A percentile compares a stretch with the other conserved stretches of the same genome.
phyloP scores from a whole-genome alignment of 92 coral and sea anemone species.

The Actinernus sp. region DNA sequence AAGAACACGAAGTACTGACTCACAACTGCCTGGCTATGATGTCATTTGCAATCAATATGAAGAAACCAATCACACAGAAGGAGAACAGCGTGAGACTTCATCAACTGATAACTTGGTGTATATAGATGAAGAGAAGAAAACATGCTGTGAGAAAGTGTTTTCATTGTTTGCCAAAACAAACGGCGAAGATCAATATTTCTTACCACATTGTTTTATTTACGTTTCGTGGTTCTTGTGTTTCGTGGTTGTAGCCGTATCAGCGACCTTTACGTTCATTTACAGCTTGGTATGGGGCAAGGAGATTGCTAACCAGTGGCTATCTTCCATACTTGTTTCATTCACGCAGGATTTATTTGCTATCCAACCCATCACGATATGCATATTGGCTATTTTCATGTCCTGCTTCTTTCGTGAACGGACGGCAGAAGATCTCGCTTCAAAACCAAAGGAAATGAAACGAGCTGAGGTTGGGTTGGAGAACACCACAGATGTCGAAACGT shows the following conservation, averaged over 20 bases:
- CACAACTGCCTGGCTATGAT: too few relatives aligned
- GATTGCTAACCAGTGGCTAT: slow-evolving; percentile 83
- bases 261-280: slow-evolving; percentile 76
- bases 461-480: too few relatives aligned
- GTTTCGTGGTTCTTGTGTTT: slow-evolving; percentile 82
- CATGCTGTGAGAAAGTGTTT: not conserved
- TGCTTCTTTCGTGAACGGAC: slow-evolving; percentile 21
- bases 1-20: too few relatives aligned
- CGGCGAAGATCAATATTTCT: not conserved
- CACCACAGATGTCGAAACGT: too few relatives aligned
- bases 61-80: too few relatives aligned
- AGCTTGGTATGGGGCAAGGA: slow-evolving; percentile 88
- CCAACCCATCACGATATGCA: slow-evolving; percentile 80
- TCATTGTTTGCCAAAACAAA: not conserved
- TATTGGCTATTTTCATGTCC: slow-evolving; percentile 68
- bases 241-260: slow-evolving; percentile 60
- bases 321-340: slow-evolving; percentile 85
- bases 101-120: not conserved
- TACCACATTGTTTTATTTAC: slow-evolving; percentile 71
- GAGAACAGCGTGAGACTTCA: not conserved
- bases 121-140: not conserved
- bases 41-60: too few relatives aligned
- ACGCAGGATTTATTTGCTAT: slow-evolving; percentile 78
- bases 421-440: not conserved
- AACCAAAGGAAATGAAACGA: not conserved